phyloP scores from a whole-genome alignment of 92 coral and sea anemone genomes.

The Ricordea florida region DNA sequence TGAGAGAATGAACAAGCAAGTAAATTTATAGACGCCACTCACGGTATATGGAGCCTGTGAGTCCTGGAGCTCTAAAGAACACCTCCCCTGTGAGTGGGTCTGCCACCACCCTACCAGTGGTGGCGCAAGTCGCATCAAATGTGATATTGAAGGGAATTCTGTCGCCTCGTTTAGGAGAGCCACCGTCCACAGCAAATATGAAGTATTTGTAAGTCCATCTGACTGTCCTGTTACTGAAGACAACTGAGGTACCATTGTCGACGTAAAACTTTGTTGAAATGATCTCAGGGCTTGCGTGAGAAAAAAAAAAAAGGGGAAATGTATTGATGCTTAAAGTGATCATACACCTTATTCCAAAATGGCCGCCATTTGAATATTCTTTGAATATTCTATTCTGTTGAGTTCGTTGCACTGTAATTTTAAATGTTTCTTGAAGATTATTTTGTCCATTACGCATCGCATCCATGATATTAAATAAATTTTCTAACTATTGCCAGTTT shows the following conservation, averaged over 20 bases:
- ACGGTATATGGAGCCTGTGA: constrained; percentile 94
- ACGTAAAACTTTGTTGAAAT: constrained; percentile 68
- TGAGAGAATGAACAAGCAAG: not conserved
- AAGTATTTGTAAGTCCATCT: constrained; percentile 74
- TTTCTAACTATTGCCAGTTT: too few species aligned
- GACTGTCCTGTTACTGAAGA: constrained; percentile 89
- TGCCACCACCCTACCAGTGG: constrained; percentile 75
- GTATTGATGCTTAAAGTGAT: not conserved
- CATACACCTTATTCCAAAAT: too few species aligned
- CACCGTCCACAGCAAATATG: constrained; percentile 92
- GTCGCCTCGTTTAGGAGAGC: constrained; percentile 91
- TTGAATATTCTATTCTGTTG: too few species aligned
- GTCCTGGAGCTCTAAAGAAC: constrained; percentile 87
- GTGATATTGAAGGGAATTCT: constrained; percentile 76
- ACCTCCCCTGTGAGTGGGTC: constrained; percentile 83
- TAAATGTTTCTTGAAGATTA: too few species aligned
- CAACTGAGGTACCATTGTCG: constrained; percentile 68
- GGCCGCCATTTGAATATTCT: too few species aligned
- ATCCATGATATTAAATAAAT: too few species aligned
- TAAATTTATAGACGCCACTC: too few species aligned
- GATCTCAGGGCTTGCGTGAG: constrained; percentile 67
- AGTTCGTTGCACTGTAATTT: too few species aligned
- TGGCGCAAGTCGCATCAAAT: constrained; percentile 85
- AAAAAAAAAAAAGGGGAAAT: not conserved
- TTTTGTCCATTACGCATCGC: too few species aligned